Evolutionary conservation across 2,888 invertebrate genomes (phyloP).

Genomic region (Cremastobaeus sp.): DNA sequence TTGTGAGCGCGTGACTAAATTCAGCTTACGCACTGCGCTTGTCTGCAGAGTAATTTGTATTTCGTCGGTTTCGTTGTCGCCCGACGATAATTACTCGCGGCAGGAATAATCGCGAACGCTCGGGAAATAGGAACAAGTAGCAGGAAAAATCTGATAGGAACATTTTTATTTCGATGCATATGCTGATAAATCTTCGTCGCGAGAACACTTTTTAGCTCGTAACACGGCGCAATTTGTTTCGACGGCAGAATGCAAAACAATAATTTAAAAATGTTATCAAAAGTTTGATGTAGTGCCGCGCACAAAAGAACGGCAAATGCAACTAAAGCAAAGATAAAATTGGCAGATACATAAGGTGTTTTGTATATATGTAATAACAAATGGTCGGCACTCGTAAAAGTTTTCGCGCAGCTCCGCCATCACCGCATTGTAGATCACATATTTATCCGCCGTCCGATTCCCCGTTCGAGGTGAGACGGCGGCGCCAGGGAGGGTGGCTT

Average conservation of each 20-base stretch:
- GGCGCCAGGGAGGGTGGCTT: too few species aligned
- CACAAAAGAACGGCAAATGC: conserved; percentile 36
- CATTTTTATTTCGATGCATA: conserved; percentile 34
- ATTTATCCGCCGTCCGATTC: conserved; percentile 55
- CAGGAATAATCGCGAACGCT: not conserved
- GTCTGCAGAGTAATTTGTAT: not conserved
- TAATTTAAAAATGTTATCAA: conserved; percentile 53
- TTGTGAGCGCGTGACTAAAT: conserved; percentile 12
- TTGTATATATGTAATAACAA: conserved; percentile 48
- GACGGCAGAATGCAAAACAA: conserved; percentile 42
- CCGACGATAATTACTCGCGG: not conserved
- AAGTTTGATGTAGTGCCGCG: conserved; percentile 48
- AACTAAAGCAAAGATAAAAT: conserved; percentile 59
- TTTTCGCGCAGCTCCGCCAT: conserved; percentile 36
- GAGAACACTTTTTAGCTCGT: conserved; percentile 3
- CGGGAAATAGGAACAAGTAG: not conserved
- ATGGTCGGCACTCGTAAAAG: conserved; percentile 38
- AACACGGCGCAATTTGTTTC: conserved; percentile 41
- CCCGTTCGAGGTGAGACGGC: conserved; percentile 29
- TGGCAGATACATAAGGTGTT: conserved; percentile 60
- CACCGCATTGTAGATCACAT: conserved; percentile 45
- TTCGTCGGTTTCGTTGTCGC: too few species aligned
- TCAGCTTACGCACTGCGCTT: conserved; percentile 7
- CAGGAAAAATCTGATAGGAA: conserved; percentile 3
- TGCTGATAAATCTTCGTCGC: conserved; percentile 34